phyloP scores from a whole-genome alignment of 2,888 invertebrate genomes.

The Bursaphelenchus okinawaensis region DNA sequence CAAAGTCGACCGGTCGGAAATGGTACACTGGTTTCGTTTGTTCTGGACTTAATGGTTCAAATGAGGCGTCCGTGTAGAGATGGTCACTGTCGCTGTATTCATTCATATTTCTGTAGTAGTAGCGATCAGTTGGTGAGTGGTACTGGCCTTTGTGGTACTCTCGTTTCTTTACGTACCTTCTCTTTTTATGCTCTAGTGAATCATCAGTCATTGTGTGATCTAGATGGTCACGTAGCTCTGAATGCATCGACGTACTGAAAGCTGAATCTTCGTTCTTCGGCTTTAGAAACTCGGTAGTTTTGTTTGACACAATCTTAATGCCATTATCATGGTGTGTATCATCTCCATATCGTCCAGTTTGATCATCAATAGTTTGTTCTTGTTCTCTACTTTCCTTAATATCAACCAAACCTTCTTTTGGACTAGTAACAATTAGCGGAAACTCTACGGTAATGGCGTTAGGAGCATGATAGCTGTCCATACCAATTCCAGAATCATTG shows the following conservation, averaged over 20 bases:
- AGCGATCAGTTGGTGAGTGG: background rate
- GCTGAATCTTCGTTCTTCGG: background rate
- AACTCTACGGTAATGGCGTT: conserved; percentile 8
- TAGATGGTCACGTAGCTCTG: background rate
- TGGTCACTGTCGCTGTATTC: background rate
- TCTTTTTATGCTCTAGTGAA: background rate
- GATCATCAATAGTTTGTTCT: background rate
- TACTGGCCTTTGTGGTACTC: background rate
- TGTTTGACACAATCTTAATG: too few species aligned
- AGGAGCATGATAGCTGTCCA: background rate
- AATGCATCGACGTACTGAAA: background rate
- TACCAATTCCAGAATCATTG: conserved; percentile 9
- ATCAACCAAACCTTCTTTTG: background rate
- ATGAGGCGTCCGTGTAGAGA: background rate
- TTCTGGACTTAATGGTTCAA: background rate
- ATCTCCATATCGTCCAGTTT: background rate
- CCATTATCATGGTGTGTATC: background rate
- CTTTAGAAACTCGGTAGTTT: too few species aligned
- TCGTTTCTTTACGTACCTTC: background rate
- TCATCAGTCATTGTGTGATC: background rate
- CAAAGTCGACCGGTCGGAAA: background rate
- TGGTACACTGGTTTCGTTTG: background rate
- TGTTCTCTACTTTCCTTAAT: background rate
- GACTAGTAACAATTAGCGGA: background rate
- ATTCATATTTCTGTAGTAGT: background rate